Evolutionary conservation across 2,113 vertebrate species (phyloP).

Genomic region (Saimiri boliviensis): DNA sequence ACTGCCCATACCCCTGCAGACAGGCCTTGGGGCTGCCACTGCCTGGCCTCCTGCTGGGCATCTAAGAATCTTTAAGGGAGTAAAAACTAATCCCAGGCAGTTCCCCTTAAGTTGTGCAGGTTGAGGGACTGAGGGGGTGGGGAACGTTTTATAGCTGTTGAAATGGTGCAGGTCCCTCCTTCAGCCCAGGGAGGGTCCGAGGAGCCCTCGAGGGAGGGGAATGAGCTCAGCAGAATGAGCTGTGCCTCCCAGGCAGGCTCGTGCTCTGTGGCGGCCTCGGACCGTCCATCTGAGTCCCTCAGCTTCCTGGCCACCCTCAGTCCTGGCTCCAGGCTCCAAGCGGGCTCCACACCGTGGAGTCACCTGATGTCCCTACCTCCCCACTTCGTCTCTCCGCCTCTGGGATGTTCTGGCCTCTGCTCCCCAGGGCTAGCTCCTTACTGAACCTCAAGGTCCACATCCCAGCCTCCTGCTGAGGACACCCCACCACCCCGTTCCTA

Average conservation of each 20-base stretch:
- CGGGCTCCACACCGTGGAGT: background rate
- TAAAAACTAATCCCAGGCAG: background rate
- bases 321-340: background rate
- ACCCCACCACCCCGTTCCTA: background rate
- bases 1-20: background rate
- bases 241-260: background rate
- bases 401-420: background rate
- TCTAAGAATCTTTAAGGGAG: background rate
- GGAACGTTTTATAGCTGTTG: background rate
- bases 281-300: accelerated
- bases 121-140: background rate
- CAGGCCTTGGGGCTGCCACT: too few species aligned
- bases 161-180: background rate
- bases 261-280: accelerated
- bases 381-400: background rate
- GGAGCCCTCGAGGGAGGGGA: too few species aligned
- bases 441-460: too few species aligned
- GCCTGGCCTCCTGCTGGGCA: too few species aligned
- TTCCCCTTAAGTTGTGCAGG: background rate
- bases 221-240: accelerated
- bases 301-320: background rate
- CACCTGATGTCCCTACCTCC: background rate
- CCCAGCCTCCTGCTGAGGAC: background rate
- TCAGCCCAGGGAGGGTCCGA: background rate
- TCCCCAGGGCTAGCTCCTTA: too few species aligned